Percentiles rank a stretch among this genome's conserved stretches.
These are phyloP conservation scores for Maniola jurtina DNA, from an alignment of 1,140 invertebrate genomes.

Conservation along the genomic window DNA sequence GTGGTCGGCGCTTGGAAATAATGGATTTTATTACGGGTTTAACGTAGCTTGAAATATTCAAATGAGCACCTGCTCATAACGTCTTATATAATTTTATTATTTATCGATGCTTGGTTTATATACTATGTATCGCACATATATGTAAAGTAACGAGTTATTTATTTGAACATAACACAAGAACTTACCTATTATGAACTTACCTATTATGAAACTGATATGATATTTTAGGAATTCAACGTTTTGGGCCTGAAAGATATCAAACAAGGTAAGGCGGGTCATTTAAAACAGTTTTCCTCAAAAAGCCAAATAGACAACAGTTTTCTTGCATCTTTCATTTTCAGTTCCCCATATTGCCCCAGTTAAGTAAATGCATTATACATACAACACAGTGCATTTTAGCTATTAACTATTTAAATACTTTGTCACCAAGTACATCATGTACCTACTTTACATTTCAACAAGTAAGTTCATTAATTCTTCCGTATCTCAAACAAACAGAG, in stretches of 20 bases:
- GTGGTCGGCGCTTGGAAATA: conserved; percentile 1
- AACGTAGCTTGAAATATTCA: conserved; percentile 12
- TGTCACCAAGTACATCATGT: background rate
- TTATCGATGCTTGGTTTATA: conserved; percentile 5
- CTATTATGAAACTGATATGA: no score
- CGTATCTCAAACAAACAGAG: conserved; percentile 13
- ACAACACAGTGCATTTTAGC: background rate
- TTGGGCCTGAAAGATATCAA: no score
- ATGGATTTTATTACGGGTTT: conserved; percentile 7
- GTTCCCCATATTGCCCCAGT: no score
- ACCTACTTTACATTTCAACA: conserved; percentile 7
- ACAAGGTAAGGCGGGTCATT: no score
- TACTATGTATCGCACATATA: background rate
- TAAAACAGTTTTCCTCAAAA: no score
- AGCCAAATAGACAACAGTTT: no score
- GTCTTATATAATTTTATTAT: conserved; percentile 6
- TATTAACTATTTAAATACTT: background rate
- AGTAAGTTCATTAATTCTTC: conserved; percentile 17
- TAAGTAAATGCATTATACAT: no score
- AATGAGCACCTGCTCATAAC: conserved; percentile 11
- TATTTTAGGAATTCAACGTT: no score
- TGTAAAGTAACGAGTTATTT: no score
- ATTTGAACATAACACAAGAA: no score
- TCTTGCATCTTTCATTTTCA: no score
- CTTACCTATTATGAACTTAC: no score